Conservation (phyloP, 2,797 vertebrate species). For the Danio choprae region DNA sequence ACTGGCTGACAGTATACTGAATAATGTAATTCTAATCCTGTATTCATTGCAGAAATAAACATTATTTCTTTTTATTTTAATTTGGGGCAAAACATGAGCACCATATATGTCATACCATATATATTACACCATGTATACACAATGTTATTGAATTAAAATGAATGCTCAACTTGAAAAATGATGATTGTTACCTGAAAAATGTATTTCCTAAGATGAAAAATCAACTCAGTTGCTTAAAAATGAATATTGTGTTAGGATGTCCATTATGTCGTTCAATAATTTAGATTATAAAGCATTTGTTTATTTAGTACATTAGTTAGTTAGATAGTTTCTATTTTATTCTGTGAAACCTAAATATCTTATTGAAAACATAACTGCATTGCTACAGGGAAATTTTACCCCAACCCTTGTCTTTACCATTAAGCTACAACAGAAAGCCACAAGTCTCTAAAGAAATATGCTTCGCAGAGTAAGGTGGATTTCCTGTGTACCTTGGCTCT, state of each 20-base stretch:
- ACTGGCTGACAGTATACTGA: background rate
- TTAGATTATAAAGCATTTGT: background rate
- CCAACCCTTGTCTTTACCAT: slow-evolving; percentile 27
- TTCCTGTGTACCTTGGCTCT: slow-evolving; percentile 36
- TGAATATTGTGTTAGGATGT: background rate
- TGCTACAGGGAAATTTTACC: background rate
- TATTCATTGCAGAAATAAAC: background rate
- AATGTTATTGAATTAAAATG: too few relatives aligned
- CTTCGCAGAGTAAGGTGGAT: slow-evolving; percentile 19
- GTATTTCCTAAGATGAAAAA: too few relatives aligned
- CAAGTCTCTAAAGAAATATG: slow-evolving; percentile 13
- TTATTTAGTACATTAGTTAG: background rate
- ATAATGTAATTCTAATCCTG: background rate
- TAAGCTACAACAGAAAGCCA: slow-evolving; percentile 12
- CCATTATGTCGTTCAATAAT: background rate
- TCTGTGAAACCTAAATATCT: background rate
- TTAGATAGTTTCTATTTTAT: background rate
- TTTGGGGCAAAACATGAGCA: too few relatives aligned
- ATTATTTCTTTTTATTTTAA: too few relatives aligned
- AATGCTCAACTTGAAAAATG: too few relatives aligned
- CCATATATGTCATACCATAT: too few relatives aligned
- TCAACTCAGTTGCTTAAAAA: too few relatives aligned
- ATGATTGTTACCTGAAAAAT: too few relatives aligned
- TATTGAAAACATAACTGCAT: background rate
- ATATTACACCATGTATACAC: too few relatives aligned